These are phyloP conservation scores for Hydropsyche betteni DNA, from an alignment of 2,888 invertebrate species.

Conservation along the genomic window DNA sequence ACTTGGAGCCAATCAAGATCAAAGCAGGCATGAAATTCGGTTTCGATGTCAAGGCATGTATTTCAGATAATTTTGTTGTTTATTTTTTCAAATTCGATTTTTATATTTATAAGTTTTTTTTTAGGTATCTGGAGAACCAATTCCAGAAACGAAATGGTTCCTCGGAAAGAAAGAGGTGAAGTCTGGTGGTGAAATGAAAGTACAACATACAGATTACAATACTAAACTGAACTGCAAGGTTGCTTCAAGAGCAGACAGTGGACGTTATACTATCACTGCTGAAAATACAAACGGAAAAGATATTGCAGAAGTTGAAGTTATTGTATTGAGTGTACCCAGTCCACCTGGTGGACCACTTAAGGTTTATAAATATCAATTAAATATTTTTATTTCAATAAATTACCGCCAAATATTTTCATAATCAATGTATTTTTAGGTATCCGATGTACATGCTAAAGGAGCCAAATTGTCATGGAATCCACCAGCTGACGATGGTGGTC, in stretches of 20 bases:
- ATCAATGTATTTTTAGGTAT: conserved; percentile 58
- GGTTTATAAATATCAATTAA: conserved; percentile 58
- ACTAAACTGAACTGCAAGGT: conserved; percentile 83
- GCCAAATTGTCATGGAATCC: conserved; percentile 92
- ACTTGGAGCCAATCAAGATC: conserved; percentile 84
- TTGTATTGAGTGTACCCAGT: conserved; percentile 86
- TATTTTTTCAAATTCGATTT: conserved; percentile 1
- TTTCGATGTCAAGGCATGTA: conserved; percentile 82
- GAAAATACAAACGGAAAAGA: conserved; percentile 96
- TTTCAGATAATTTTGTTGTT: not conserved
- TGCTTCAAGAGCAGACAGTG: conserved; percentile 87
- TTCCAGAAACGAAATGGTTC: conserved; percentile 93
- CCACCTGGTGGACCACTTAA: conserved; percentile 93
- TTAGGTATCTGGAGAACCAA: conserved; percentile 86
- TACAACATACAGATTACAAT: conserved; percentile 84
- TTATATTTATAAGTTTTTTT: not conserved
- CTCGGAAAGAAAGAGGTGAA: conserved; percentile 82
- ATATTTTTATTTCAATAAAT: too few species aligned
- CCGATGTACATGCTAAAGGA: conserved; percentile 89
- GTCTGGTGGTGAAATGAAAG: conserved; percentile 77
- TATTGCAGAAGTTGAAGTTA: conserved; percentile 91
- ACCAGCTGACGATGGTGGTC: conserved; percentile 94
- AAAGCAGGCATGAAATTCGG: conserved; percentile 91
- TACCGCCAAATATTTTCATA: too few species aligned
- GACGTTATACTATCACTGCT: conserved; percentile 89